Evolutionary conservation across 2,113 vertebrate species (phyloP).

Genomic region (Takifugu flavidus): DNA sequence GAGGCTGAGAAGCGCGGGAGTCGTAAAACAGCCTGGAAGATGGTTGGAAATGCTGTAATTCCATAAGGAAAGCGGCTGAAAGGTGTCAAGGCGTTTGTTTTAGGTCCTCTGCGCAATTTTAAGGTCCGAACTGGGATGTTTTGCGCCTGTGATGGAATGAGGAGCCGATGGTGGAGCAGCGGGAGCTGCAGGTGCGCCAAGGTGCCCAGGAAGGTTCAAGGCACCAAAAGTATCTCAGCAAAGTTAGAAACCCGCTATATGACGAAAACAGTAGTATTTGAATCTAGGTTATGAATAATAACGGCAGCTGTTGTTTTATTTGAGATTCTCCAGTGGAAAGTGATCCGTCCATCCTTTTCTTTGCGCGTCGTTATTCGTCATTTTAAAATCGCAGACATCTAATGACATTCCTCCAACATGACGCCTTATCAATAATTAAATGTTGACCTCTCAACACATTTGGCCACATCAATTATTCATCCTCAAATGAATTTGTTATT

Average conservation of each 20-base stretch:
- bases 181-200: background rate
- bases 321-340: too few relatives aligned
- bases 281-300: too few relatives aligned
- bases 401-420: constrained; percentile 66
- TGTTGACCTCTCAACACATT: constrained; percentile 63
- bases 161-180: background rate
- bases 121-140: background rate
- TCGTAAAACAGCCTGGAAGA: too few relatives aligned
- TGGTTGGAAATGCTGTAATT: too few relatives aligned
- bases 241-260: too few relatives aligned
- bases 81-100: too few relatives aligned
- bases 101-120: background rate
- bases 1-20: too few relatives aligned
- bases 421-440: constrained; percentile 60
- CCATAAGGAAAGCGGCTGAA: too few relatives aligned
- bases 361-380: constrained; percentile 36
- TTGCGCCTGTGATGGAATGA: background rate
- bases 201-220: too few relatives aligned
- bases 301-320: too few relatives aligned
- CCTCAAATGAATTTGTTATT: constrained; percentile 37
- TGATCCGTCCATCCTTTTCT: background rate
- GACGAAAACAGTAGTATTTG: too few relatives aligned
- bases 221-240: too few relatives aligned
- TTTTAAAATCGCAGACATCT: constrained; percentile 17
- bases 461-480: constrained; percentile 64